Percentiles rank a stretch among this genome's conserved stretches.
Evolutionary conservation across 2,797 vertebrate species (phyloP).

Genomic region (Rhadinocentrus ornatus): DNA sequence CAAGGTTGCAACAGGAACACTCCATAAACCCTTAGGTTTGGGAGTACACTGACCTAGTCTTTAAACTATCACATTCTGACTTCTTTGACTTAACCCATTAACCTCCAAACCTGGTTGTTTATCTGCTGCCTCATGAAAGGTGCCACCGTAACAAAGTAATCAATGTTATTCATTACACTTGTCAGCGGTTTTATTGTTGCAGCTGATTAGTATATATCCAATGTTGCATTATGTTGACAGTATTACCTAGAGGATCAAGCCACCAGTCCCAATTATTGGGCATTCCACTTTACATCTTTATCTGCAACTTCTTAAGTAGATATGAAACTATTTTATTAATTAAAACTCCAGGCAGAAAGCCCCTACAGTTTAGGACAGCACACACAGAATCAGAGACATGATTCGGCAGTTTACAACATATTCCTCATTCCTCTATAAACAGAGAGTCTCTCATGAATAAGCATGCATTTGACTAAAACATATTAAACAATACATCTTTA

Average conservation of each 20-base stretch:
- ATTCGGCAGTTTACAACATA: not conserved
- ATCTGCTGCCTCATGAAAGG: not conserved
- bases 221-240: not conserved
- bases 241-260: not conserved
- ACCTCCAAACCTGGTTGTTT: not conserved
- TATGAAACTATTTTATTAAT: too few species aligned
- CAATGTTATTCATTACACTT: conserved; percentile 3
- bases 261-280: not conserved
- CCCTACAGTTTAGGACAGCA: not conserved
- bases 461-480: not conserved
- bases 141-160: not conserved
- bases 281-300: too few species aligned
- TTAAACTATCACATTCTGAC: not conserved
- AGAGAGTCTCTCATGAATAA: not conserved
- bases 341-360: not conserved
- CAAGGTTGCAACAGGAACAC: too few species aligned
- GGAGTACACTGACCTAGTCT: too few species aligned
- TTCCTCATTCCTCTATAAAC: not conserved
- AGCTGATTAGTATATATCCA: not conserved
- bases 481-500: conserved; percentile 14
- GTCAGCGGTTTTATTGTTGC: conserved; percentile 1
- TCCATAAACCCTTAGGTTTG: too few species aligned
- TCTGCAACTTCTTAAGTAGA: too few species aligned
- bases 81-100: not conserved
- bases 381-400: not conserved